These are phyloP conservation scores for Castor canadensis DNA, from an alignment of 2,113 vertebrate genomes.

Conservation along the genomic window DNA sequence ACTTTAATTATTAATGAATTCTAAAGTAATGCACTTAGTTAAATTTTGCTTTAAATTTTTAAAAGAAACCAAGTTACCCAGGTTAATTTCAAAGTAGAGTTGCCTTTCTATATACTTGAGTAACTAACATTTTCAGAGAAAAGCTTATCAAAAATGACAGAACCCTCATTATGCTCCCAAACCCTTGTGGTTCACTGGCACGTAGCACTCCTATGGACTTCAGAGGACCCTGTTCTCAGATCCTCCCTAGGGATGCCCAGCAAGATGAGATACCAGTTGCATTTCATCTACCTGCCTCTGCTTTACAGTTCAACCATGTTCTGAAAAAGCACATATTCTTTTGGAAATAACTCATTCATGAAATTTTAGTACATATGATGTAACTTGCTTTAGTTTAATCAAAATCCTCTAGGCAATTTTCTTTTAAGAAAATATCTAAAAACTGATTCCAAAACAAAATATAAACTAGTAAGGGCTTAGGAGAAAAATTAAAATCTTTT, in stretches of 20 bases:
- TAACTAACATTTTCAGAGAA: constrained; percentile 31
- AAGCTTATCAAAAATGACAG: neutral
- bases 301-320: neutral
- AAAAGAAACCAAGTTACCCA: neutral
- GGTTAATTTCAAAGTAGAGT: constrained; percentile 6
- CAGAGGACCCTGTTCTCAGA: neutral
- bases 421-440: constrained; percentile 17
- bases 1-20: neutral
- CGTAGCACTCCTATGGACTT: neutral
- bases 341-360: neutral
- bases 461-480: neutral
- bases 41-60: neutral
- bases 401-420: constrained; percentile 37
- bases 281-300: neutral
- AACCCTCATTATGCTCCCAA: neutral
- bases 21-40: neutral
- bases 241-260: constrained; percentile 36
- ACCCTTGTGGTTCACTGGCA: neutral
- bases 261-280: neutral
- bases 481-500: neutral
- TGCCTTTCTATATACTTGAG: constrained; percentile 28
- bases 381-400: constrained; percentile 14
- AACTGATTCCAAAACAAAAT: neutral
- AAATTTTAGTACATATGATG: constrained; percentile 24
- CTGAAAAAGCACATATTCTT: neutral